phyloP scores from a whole-genome alignment of 2,113 vertebrate species.

The Prunella himalayana region DNA sequence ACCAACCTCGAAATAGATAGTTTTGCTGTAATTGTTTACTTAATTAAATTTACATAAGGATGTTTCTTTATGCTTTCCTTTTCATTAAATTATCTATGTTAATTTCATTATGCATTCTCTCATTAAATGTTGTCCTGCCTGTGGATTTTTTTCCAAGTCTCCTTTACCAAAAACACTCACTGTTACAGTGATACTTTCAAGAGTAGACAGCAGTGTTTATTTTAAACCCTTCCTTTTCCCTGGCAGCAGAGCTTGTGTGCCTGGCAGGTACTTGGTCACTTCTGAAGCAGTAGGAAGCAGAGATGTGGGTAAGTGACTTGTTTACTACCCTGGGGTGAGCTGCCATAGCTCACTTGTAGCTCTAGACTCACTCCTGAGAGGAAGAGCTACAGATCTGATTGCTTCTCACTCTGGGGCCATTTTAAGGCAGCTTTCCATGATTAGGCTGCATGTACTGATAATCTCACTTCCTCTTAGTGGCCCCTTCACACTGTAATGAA shows the following conservation, averaged over 20 bases:
- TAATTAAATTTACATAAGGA: background rate
- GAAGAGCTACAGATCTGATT: background rate
- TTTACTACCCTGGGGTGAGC: background rate
- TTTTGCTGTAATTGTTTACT: background rate
- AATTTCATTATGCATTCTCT: background rate
- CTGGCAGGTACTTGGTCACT: background rate
- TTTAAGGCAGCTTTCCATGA: background rate
- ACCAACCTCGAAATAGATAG: background rate
- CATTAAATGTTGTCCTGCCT: background rate
- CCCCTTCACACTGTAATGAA: background rate
- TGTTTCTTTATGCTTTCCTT: background rate
- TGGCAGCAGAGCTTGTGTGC: background rate
- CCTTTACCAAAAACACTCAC: background rate
- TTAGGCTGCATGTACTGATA: background rate
- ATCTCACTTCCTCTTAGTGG: background rate
- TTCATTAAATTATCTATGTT: slow-evolving; percentile 9
- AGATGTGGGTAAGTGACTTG: background rate
- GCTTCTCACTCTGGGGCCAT: background rate
- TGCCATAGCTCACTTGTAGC: background rate
- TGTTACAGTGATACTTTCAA: background rate
- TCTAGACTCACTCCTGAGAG: background rate
- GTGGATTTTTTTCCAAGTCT: background rate
- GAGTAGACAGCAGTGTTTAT: background rate
- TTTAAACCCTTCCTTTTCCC: background rate
- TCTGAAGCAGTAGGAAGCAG: background rate